phyloP scores from a whole-genome alignment of 2,888 invertebrate species.

The Sphecodes monilicornis region DNA sequence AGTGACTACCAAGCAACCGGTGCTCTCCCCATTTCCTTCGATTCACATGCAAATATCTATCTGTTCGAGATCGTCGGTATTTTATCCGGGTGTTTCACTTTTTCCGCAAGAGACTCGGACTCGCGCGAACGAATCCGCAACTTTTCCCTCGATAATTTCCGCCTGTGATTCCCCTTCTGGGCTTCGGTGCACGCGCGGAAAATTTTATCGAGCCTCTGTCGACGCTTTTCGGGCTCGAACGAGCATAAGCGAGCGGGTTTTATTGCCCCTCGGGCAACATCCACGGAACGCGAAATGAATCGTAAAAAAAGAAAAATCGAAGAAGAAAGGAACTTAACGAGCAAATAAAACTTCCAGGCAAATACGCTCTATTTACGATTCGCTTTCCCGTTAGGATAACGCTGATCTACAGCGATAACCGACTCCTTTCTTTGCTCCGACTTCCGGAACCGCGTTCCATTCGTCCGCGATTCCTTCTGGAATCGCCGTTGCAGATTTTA shows the following conservation, averaged over 20 bases:
- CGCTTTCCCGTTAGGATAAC: slow-evolving; percentile 39
- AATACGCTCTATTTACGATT: slow-evolving; percentile 59
- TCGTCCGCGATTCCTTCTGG: slow-evolving; percentile 6
- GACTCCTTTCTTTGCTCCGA: neutral
- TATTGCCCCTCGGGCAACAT: slow-evolving; percentile 31
- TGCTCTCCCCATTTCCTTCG: neutral
- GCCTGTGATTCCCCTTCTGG: neutral
- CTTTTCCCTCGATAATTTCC: slow-evolving; percentile 39
- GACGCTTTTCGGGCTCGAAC: slow-evolving; percentile 38
- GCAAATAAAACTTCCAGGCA: slow-evolving; percentile 48
- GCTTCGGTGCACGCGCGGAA: neutral
- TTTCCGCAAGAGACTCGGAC: slow-evolving; percentile 4
- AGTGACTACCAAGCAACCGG: neutral
- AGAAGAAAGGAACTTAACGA: slow-evolving; percentile 41
- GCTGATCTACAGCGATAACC: slow-evolving; percentile 36
- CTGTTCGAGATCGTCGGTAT: slow-evolving; percentile 32
- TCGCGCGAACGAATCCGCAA: neutral
- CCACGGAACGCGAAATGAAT: slow-evolving; percentile 52
- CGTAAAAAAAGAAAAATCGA: slow-evolving; percentile 44
- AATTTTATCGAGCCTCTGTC: slow-evolving; percentile 25
- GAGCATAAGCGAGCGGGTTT: slow-evolving; percentile 39
- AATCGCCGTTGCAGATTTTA: slow-evolving; percentile 27
- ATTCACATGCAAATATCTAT: slow-evolving; percentile 46
- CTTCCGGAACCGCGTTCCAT: slow-evolving; percentile 19
- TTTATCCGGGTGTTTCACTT: neutral